A percentile compares a stretch with the other conserved stretches of the same genome.
These are phyloP conservation scores for Disparrhopalites patrizii DNA, from an alignment of 2,888 invertebrate genomes.

Conservation along the genomic window DNA sequence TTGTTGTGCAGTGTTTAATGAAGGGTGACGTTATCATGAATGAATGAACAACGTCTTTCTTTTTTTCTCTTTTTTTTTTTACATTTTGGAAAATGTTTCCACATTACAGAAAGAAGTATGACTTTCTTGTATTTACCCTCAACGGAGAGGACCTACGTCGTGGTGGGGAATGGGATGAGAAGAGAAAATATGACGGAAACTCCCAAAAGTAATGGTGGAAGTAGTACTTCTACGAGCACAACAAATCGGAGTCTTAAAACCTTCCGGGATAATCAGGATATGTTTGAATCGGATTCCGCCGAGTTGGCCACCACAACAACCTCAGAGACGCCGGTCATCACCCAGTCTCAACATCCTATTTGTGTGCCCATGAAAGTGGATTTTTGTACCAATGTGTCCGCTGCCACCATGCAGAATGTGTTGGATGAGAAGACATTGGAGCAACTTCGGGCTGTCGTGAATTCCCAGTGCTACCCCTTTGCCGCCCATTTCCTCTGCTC, in stretches of 20 bases:
- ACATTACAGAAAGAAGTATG: slow-evolving; percentile 41
- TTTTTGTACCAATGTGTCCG: slow-evolving; percentile 42
- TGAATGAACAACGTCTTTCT: too few species aligned
- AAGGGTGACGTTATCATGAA: too few species aligned
- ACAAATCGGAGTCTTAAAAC: slow-evolving; percentile 22
- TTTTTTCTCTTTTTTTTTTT: too few species aligned
- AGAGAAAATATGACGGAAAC: background rate
- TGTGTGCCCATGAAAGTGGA: slow-evolving; percentile 45
- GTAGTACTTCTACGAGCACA: slow-evolving; percentile 17
- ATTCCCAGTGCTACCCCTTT: slow-evolving; percentile 81
- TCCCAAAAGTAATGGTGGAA: background rate
- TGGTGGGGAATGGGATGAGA: slow-evolving; percentile 26
- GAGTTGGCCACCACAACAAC: slow-evolving; percentile 64
- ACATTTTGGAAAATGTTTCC: background rate
- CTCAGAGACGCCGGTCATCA: slow-evolving; percentile 49
- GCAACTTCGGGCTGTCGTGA: slow-evolving; percentile 69
- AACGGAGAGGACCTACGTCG: slow-evolving; percentile 44
- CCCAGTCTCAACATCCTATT: slow-evolving; percentile 6
- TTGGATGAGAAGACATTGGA: slow-evolving; percentile 41
- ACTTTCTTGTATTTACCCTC: slow-evolving; percentile 47
- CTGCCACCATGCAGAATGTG: slow-evolving; percentile 55
- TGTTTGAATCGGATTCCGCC: slow-evolving; percentile 53
- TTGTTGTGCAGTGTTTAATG: too few species aligned
- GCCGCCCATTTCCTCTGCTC: slow-evolving; percentile 82
- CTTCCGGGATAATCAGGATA: slow-evolving; percentile 6